phyloP scores from a whole-genome alignment of 1,140 invertebrate genomes.

The Camponotus pennsylvanicus region DNA sequence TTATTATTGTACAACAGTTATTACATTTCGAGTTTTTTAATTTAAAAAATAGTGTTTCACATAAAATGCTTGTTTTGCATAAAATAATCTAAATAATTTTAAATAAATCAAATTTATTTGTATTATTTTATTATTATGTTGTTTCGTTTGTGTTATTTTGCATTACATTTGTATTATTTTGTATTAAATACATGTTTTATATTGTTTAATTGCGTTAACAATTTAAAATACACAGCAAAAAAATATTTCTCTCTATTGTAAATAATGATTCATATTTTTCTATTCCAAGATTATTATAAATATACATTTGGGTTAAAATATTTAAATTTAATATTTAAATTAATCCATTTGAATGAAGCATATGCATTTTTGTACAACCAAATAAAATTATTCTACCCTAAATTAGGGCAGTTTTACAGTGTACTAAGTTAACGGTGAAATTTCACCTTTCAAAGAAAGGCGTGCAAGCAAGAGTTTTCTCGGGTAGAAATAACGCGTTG shows the following conservation, averaged over 20 bases:
- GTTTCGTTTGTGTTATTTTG: no score
- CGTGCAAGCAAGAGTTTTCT: constrained; percentile 19
- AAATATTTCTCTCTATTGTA: neutral
- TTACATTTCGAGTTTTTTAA: no score
- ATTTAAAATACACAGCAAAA: neutral
- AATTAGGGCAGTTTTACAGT: neutral
- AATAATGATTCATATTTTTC: neutral
- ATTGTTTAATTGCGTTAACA: neutral
- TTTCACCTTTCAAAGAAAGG: constrained; percentile 15
- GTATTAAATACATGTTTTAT: no score
- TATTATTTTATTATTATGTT: neutral
- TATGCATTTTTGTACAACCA: neutral
- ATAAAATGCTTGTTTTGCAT: no score
- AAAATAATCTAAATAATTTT: neutral
- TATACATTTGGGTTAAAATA: neutral
- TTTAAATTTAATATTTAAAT: neutral
- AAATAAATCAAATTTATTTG: neutral
- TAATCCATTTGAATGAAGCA: neutral
- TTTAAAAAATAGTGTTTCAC: no score
- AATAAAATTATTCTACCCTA: neutral
- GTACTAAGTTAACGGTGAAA: neutral
- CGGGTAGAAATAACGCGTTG: constrained; percentile 44
- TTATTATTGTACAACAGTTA: no score
- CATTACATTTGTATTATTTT: no score
- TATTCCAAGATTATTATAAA: neutral